A percentile compares a stretch with the other conserved stretches of the same genome.
phyloP scores from a whole-genome alignment of 2,113 vertebrate genomes.

The Cryptoleucopteryx plumbea region DNA sequence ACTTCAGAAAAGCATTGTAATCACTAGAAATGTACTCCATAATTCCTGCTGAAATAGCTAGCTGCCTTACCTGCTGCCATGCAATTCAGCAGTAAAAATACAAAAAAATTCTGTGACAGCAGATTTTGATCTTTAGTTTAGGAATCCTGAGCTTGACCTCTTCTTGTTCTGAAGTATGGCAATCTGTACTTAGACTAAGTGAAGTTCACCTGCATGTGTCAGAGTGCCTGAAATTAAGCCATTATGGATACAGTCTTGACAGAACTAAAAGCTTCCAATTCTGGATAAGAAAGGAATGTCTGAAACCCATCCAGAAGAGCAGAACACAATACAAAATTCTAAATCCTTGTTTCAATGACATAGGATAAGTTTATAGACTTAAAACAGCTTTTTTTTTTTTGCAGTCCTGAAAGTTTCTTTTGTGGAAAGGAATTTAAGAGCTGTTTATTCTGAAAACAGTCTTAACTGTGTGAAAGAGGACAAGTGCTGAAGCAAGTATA shows the following conservation, averaged over 20 bases:
- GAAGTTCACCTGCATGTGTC: not conserved
- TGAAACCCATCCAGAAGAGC: not conserved
- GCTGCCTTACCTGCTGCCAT: not conserved
- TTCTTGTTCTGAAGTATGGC: not conserved
- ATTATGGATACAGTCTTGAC: not conserved
- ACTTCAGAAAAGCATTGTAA: not conserved
- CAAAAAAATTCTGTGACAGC: not conserved
- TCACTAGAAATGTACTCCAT: not conserved
- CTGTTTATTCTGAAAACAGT: constrained; percentile 13
- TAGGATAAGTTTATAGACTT: not conserved
- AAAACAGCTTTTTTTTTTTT: not conserved
- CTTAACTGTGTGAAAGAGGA: not conserved
- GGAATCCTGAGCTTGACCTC: not conserved
- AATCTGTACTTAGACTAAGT: not conserved
- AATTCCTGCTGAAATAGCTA: not conserved
- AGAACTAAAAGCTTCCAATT: not conserved
- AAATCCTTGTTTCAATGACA: not conserved
- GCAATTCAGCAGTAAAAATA: not conserved
- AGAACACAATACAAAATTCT: not conserved
- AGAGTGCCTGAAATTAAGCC: not conserved
- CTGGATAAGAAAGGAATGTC: not conserved
- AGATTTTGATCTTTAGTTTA: not conserved
- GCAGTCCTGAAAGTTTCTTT: not conserved
- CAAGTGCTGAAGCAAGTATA: not conserved
- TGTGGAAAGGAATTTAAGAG: not conserved